Evolutionary conservation across 2,113 vertebrate species (phyloP), one percentile per base, ranked within the genome.

Genomic region (Salvator merianae): DNA sequence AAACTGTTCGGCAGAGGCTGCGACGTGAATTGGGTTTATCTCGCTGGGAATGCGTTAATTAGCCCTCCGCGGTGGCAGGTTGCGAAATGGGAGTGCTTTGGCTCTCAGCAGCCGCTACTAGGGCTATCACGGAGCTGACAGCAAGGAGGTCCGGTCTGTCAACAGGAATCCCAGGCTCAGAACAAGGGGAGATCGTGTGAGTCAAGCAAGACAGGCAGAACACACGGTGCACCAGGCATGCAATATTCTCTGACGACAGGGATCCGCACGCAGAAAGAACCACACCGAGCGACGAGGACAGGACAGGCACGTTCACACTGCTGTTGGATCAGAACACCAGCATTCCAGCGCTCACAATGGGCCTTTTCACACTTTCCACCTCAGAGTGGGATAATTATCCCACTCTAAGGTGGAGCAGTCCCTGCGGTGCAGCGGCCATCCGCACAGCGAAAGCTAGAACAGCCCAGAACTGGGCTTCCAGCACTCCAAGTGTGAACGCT

Each of bases 21-120:
- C 82, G 76, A 86, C 90, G 82, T 82, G 26, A 38, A 43, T 83
- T 43, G 66, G 88, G 91, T 71, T 63, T 87, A 43, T 86, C 84
- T 83, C 77, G 38, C 47, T 79, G 91, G 77, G 86, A 92, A 92
- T 90, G 79, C 83, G 91, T 83, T 84, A 91, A 89, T 90, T 88
- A 92, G 91, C 59, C 72, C 75, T 88, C 69, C 0, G 3, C 81
- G 63, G 5, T 18, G 24, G 71, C 22, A 16, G 71, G 85, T 79
- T 89, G 79, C 86, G 91, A 78, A 36, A 70, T 76, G 62, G 84
- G 18, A 30, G 2, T 74, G 62, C 77, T 88, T 81, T 30, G 12
- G 34, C 71, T 82, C 63, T 30, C 79, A 73, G 73, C 84, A 88
- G 88, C 62, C 80, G 36, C 73, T 72, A 83, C 53, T 8, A 81